These are phyloP conservation scores for Linnaemya tessellans DNA, from an alignment of 2,888 invertebrate genomes.

Conservation along the genomic window DNA sequence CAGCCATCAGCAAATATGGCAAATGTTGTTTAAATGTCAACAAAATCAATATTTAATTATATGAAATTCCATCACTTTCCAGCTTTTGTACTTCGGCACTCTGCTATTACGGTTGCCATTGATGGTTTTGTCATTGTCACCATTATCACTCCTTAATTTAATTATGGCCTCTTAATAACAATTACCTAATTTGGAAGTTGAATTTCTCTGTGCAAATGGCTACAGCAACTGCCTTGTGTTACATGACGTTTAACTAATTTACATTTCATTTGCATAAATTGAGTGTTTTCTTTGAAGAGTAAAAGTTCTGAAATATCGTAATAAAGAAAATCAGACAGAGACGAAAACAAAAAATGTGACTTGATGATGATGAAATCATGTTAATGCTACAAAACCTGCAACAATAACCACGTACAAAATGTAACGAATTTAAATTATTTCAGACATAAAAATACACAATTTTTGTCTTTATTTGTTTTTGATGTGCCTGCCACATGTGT, in stretches of 20 bases:
- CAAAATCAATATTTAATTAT: slow-evolving; percentile 37
- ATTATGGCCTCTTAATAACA: slow-evolving; percentile 61
- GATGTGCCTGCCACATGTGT: slow-evolving; percentile 3
- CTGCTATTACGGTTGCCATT: background rate
- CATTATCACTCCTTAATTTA: slow-evolving; percentile 51
- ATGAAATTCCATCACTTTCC: background rate
- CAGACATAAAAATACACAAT: slow-evolving; percentile 23
- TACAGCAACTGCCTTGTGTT: slow-evolving; percentile 20
- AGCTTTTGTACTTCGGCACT: background rate
- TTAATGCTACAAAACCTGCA: slow-evolving; percentile 45
- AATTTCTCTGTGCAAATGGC: slow-evolving; percentile 42
- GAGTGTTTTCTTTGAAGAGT: slow-evolving; percentile 79
- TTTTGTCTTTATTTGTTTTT: background rate
- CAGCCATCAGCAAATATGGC: slow-evolving; percentile 5
- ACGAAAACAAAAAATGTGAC: slow-evolving; percentile 33
- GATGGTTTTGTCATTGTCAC: background rate
- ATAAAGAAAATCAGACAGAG: background rate
- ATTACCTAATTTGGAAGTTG: slow-evolving; percentile 67
- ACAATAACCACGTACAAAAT: slow-evolving; percentile 27
- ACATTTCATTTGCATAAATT: slow-evolving; percentile 82
- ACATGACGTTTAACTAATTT: slow-evolving; percentile 78
- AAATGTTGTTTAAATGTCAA: slow-evolving; percentile 16
- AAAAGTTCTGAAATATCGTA: slow-evolving; percentile 62
- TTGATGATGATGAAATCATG: slow-evolving; percentile 67
- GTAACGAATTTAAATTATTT: slow-evolving; percentile 71